Conservation (phyloP, 2,888 invertebrate species). For the Drosophila lacicola region DNA sequence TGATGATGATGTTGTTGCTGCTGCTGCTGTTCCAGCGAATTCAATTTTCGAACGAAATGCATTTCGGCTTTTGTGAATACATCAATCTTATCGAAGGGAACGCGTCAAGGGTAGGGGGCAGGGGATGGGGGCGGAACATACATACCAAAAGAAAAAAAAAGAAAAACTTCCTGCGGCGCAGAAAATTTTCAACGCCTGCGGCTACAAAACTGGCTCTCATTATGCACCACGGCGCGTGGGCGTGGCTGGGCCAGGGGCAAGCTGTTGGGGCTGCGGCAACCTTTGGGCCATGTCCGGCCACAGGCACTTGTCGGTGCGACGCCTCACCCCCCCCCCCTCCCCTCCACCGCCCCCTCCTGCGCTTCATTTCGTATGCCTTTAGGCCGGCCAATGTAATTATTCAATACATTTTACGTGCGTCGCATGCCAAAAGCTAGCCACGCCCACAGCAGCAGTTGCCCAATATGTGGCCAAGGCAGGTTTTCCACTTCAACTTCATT, state of each 20-base stretch:
- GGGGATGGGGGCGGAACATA: background rate
- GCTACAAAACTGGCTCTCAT: constrained; percentile 66
- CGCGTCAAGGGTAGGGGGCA: background rate
- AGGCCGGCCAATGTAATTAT: constrained; percentile 75
- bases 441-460: constrained; percentile 39
- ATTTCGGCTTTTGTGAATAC: constrained; percentile 59
- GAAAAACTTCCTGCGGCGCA: constrained; percentile 55
- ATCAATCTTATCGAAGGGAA: constrained; percentile 63
- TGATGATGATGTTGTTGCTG: constrained; percentile 13
- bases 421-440: constrained; percentile 61
- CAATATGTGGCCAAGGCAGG: constrained; percentile 22
- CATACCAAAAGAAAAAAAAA: background rate
- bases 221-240: constrained; percentile 48
- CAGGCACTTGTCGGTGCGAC: constrained; percentile 44
- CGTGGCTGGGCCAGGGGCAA: constrained; percentile 16
- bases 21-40: constrained; percentile 57
- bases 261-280: constrained; percentile 10
- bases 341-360: background rate
- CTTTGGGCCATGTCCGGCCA: constrained; percentile 52
- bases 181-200: constrained; percentile 61
- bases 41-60: constrained; percentile 69
- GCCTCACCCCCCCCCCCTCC: too few relatives aligned
- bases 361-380: constrained; percentile 71
- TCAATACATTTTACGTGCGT: constrained; percentile 79
- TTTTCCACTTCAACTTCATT: constrained; percentile 67